Evolutionary conservation across 2,113 vertebrate species (phyloP).

Genomic region (Stomatorhinus ivindoensis): DNA sequence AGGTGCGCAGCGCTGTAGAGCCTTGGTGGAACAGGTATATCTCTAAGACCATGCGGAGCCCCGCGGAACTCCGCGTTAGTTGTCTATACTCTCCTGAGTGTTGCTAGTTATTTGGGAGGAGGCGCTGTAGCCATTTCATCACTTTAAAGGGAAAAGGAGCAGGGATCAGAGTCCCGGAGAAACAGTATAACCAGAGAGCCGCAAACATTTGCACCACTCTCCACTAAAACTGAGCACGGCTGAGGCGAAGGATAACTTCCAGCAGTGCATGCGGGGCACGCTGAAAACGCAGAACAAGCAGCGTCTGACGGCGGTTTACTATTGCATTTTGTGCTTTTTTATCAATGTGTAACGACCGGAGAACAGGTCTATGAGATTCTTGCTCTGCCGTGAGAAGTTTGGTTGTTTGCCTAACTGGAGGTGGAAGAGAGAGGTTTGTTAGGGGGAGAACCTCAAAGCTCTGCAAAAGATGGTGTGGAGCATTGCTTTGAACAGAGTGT

Average conservation of each 20-base stretch:
- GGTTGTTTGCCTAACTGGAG: constrained; percentile 57
- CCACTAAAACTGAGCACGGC: constrained; percentile 36
- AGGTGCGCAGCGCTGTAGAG: not conserved
- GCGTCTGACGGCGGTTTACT: constrained; percentile 39
- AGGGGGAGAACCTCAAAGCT: constrained; percentile 38
- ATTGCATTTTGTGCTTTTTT: constrained; percentile 25
- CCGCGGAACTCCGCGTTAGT: constrained; percentile 52
- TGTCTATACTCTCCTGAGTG: constrained; percentile 58
- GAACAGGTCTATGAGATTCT: constrained; percentile 61
- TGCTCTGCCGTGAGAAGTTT: constrained; percentile 53
- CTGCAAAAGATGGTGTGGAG: constrained; percentile 71
- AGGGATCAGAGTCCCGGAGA: constrained; percentile 49
- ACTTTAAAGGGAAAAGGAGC: constrained; percentile 55
- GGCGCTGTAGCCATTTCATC: constrained; percentile 65
- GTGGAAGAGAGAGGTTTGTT: constrained; percentile 47
- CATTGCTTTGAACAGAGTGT: constrained; percentile 62
- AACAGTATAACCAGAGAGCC: constrained; percentile 44
- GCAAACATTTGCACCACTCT: constrained; percentile 48
- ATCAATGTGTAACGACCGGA: constrained; percentile 42
- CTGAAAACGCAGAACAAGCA: constrained; percentile 41
- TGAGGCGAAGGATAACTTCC: constrained; percentile 47
- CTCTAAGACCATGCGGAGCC: constrained; percentile 67
- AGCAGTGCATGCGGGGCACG: constrained; percentile 46
- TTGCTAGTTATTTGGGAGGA: constrained; percentile 65
- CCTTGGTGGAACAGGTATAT: constrained; percentile 26